Evolutionary conservation across 2,888 invertebrate genomes (phyloP).

Genomic region (Mamestra brassicae): DNA sequence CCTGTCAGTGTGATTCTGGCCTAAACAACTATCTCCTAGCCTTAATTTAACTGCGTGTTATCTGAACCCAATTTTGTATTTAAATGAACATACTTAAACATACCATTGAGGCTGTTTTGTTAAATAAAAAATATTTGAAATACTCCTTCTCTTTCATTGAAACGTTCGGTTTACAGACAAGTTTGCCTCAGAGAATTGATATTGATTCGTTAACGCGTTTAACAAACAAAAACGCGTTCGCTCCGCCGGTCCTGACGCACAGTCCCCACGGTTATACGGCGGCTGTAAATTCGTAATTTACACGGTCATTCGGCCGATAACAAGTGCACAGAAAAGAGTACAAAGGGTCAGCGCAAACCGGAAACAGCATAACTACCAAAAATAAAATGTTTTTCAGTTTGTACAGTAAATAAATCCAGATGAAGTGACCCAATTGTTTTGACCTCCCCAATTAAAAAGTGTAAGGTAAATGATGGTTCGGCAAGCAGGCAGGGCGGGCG

Average conservation of each 20-base stretch:
- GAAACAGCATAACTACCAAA: slow-evolving; percentile 70
- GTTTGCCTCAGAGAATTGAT: not conserved
- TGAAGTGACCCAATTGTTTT: slow-evolving; percentile 87
- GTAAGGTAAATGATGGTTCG: slow-evolving; percentile 85
- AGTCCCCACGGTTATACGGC: slow-evolving; percentile 15
- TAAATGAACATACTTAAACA: slow-evolving; percentile 12
- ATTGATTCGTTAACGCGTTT: not conserved
- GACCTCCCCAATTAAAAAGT: slow-evolving; percentile 90
- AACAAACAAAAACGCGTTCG: slow-evolving; percentile 24
- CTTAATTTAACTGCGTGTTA: slow-evolving; percentile 19
- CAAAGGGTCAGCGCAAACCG: slow-evolving; percentile 65
- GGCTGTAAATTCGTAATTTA: slow-evolving; percentile 49
- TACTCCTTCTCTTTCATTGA: not conserved
- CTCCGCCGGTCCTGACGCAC: slow-evolving; percentile 2
- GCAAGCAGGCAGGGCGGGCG: slow-evolving; percentile 72
- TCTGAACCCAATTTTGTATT: slow-evolving; percentile 21
- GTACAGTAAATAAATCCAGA: slow-evolving; percentile 81
- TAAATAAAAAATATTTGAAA: slow-evolving; percentile 25
- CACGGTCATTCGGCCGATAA: slow-evolving; percentile 47
- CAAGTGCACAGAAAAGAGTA: slow-evolving; percentile 51
- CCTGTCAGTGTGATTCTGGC: not conserved
- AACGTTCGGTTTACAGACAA: not conserved
- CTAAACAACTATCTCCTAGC: slow-evolving; percentile 27
- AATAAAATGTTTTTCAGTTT: slow-evolving; percentile 75
- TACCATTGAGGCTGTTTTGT: slow-evolving; percentile 23